These are phyloP conservation scores for Melieria crassipennis DNA, from an alignment of 2,888 invertebrate genomes.

Conservation along the genomic window DNA sequence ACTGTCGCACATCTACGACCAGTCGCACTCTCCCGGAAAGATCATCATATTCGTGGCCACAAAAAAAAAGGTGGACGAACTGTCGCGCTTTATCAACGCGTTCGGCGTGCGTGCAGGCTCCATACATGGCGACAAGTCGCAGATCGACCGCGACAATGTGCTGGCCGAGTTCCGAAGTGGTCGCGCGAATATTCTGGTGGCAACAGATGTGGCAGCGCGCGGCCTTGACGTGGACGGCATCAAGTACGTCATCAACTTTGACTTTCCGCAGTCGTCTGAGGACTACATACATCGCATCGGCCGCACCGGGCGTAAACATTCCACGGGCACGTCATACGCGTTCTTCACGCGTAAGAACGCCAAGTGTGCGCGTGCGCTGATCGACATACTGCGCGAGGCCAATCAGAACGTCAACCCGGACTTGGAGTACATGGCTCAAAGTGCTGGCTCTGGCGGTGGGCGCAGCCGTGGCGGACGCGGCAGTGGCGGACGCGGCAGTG, in stretches of 20 bases:
- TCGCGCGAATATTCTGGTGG: conserved; percentile 87
- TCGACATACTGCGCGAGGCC: conserved; percentile 87
- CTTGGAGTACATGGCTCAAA: conserved; percentile 78
- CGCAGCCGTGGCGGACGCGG: conserved; percentile 67
- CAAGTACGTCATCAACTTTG: conserved; percentile 94
- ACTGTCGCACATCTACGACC: conserved; percentile 72
- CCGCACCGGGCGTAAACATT: conserved; percentile 86
- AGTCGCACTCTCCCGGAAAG: conserved; percentile 83
- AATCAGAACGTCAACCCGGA: conserved; percentile 90
- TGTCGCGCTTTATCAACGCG: conserved; percentile 81
- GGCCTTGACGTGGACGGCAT: conserved; percentile 96
- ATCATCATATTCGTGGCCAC: conserved; percentile 97
- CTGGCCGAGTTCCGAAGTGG: conserved; percentile 87
- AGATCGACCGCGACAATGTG: conserved; percentile 92
- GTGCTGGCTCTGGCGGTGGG: conserved; percentile 57
- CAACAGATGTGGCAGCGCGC: conserved; percentile 96
- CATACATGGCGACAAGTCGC: conserved; percentile 96
- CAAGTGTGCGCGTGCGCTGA: conserved; percentile 86
- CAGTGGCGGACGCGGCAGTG: conserved; percentile 66
- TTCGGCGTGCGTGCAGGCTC: conserved; percentile 84
- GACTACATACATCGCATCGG: conserved; percentile 97
- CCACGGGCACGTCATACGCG: conserved; percentile 91
- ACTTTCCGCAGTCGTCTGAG: conserved; percentile 93
- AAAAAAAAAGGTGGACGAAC: conserved; percentile 91
- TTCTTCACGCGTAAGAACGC: conserved; percentile 91